Base-by-base conservation (phyloP, 2,113 vertebrate genomes). In the Notothenia coriiceps region DNA sequence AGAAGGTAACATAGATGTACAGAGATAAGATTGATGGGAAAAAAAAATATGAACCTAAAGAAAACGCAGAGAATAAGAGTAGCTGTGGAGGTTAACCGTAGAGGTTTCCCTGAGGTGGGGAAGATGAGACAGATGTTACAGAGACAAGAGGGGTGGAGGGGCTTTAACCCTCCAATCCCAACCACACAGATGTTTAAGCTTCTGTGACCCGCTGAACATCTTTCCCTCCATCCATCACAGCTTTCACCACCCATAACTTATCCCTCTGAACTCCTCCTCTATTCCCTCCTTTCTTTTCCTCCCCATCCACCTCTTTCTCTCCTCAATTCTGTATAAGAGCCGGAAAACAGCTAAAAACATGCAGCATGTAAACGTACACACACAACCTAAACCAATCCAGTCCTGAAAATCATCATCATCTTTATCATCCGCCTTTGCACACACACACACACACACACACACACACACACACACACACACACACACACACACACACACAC, bases 171-270 rank as follows among this genome's bases (percentile, higher is more conserved):
- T 63, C 51, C 68, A 6, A 69, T 66, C 66, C 68, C 22, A 76
- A 74, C 57, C 79, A 50, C 61, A 49, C 88, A 87, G 82, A 89
- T 89, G 85, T 86, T 87, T 49, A 65, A 74, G 74, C 59, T 52
- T 44, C 49, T 33, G 15, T 20, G 55, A 9, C 55, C 55, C 1
- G 51, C 33, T 50, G 56, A 62, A 18, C 76, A 44, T 51, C 63
- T 44, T 60, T 57, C 57, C 75, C 6, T 56, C 49, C 61, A 49
- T 29, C 15, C 25, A 43, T 52, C 65, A 17, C 15, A 59, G 57
- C 18, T 12, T 9, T 3, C 13, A 2, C 11, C 10, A 9, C 33
- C 52, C 56, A 29, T 5, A 49, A 29, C 2, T 9, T 60, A 33
- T 4, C 8, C 9, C 12, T 52, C 54, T 60, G 56, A 33, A 33